These are phyloP conservation scores for Arion vulgaris DNA, from an alignment of 1,140 invertebrate genomes.

Conservation along the genomic window DNA sequence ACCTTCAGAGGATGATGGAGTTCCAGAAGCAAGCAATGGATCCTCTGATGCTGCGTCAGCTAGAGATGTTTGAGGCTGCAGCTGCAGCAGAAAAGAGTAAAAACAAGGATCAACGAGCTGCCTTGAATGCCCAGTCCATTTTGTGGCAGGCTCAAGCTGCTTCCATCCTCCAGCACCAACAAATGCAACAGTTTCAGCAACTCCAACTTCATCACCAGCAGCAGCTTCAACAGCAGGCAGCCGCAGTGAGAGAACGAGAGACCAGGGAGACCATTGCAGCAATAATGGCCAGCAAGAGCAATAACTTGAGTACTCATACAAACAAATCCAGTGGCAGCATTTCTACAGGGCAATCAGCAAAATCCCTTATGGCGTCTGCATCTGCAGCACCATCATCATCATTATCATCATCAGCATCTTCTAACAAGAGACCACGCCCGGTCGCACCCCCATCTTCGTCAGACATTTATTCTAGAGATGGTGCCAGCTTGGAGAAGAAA, in stretches of 20 bases:
- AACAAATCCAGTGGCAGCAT: slow-evolving; percentile 38
- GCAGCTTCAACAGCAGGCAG: slow-evolving; percentile 30
- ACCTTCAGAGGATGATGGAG: slow-evolving; percentile 39
- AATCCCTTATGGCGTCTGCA: slow-evolving; percentile 31
- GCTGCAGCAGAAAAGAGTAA: slow-evolving; percentile 36
- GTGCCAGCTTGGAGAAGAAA: slow-evolving; percentile 31
- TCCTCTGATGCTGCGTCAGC: slow-evolving; percentile 35
- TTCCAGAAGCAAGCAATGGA: slow-evolving; percentile 41
- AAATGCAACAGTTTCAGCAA: slow-evolving; percentile 41
- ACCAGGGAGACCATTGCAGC: slow-evolving; percentile 37
- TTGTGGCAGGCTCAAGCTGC: slow-evolving; percentile 37
- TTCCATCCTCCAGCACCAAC: slow-evolving; percentile 36
- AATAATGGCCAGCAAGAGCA: slow-evolving; percentile 38
- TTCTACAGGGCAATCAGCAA: slow-evolving; percentile 38
- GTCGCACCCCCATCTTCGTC: slow-evolving; percentile 4
- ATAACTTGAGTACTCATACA: slow-evolving; percentile 2
- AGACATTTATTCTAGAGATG: slow-evolving; percentile 35
- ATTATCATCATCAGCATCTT: slow-evolving; percentile 15
- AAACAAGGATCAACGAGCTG: slow-evolving; percentile 31
- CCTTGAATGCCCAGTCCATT: slow-evolving; percentile 30
- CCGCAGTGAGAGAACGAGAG: slow-evolving; percentile 29
- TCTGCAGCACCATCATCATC: not conserved
- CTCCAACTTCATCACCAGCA: slow-evolving; percentile 40
- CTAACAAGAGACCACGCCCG: slow-evolving; percentile 33
- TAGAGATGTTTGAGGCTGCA: slow-evolving; percentile 38